These are phyloP conservation scores for Narcine bancroftii DNA, from an alignment of 2,113 vertebrate genomes.

Conservation along the genomic window DNA sequence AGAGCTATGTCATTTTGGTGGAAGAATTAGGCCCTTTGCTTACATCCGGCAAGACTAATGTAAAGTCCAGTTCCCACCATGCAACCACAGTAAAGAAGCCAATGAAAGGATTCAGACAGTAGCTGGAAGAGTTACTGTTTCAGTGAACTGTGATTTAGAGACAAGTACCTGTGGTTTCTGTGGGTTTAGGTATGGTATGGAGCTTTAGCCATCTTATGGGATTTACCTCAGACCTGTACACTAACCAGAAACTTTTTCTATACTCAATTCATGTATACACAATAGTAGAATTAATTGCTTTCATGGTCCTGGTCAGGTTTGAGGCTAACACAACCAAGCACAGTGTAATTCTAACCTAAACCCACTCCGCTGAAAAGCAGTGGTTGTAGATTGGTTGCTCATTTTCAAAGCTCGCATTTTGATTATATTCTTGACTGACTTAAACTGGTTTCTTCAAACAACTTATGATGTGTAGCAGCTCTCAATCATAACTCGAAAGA, in stretches of 20 bases:
- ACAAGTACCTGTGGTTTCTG: neutral
- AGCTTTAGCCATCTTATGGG: neutral
- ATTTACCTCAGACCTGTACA: conserved; percentile 24
- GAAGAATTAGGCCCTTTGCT: neutral
- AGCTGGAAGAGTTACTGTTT: neutral
- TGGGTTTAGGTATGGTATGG: neutral
- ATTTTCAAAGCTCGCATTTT: neutral
- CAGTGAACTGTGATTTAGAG: neutral
- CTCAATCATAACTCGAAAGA: neutral
- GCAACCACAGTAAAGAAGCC: neutral
- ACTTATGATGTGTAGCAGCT: neutral
- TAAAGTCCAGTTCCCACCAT: neutral
- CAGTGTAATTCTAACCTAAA: neutral
- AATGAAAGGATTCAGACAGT: neutral
- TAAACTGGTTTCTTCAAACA: neutral
- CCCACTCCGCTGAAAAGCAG: neutral
- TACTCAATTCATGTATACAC: neutral
- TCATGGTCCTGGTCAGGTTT: neutral
- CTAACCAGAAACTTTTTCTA: conserved; percentile 10
- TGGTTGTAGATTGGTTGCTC: neutral
- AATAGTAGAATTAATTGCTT: neutral
- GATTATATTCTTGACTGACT: neutral
- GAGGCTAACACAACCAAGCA: neutral
- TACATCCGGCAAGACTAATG: neutral
- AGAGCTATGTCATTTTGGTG: neutral